Percentiles rank a stretch among this genome's conserved stretches.
These are phyloP conservation scores for Anabas testudineus DNA, from an alignment of 2,797 vertebrate species.

Conservation along the genomic window DNA sequence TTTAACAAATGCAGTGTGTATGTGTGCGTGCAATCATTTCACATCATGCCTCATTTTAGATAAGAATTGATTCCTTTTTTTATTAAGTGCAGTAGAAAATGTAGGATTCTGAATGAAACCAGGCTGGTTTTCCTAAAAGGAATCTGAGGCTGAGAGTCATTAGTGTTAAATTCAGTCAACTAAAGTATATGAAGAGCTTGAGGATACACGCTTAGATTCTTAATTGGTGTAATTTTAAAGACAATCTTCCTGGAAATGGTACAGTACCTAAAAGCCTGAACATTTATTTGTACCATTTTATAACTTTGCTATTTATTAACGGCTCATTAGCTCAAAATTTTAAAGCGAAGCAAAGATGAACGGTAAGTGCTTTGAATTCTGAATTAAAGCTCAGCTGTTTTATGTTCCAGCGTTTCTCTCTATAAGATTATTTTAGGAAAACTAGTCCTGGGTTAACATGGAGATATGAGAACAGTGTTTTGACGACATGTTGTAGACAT, in stretches of 20 bases:
- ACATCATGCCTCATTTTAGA: slow-evolving; percentile 65
- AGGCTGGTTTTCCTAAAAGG: slow-evolving; percentile 44
- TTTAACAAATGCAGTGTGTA: slow-evolving; percentile 28
- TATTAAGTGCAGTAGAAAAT: slow-evolving; percentile 40
- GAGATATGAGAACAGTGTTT: slow-evolving; percentile 24
- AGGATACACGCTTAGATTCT: background rate
- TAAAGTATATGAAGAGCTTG: background rate
- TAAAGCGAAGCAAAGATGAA: background rate
- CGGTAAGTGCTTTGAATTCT: background rate
- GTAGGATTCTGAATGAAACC: slow-evolving; percentile 40
- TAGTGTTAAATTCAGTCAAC: slow-evolving; percentile 1
- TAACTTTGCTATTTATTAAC: slow-evolving; percentile 2
- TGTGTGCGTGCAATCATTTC: slow-evolving; percentile 57
- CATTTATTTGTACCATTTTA: too few relatives aligned
- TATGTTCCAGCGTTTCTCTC: background rate
- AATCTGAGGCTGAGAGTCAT: slow-evolving; percentile 11
- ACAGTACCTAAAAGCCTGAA: background rate
- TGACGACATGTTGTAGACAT: slow-evolving; percentile 34
- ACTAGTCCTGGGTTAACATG: slow-evolving; percentile 15
- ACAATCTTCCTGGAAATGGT: background rate
- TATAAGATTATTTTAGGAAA: slow-evolving; percentile 49
- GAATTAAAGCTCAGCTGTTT: background rate
- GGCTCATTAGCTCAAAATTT: background rate
- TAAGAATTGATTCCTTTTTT: slow-evolving; percentile 23
- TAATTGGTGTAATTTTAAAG: background rate